phyloP scores from a whole-genome alignment of 2,797 vertebrate species.

The Loriculus beryllinus region DNA sequence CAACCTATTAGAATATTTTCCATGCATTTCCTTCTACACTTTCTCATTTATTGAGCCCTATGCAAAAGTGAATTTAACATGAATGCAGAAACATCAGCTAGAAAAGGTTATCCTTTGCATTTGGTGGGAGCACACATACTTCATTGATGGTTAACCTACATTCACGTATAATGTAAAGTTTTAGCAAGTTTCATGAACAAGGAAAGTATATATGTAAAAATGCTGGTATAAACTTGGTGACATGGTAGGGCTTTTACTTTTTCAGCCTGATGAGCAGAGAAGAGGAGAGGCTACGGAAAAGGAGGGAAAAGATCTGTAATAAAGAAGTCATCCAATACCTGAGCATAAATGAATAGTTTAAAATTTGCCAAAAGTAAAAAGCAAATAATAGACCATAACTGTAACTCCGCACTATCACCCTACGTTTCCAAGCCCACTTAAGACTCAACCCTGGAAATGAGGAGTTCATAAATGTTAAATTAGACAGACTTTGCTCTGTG shows the following conservation, averaged over 20 bases:
- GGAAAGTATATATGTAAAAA: neutral
- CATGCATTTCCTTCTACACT: neutral
- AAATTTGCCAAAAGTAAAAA: neutral
- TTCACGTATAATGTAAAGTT: neutral
- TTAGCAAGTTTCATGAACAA: neutral
- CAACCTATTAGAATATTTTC: neutral
- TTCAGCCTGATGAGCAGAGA: neutral
- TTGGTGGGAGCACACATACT: neutral
- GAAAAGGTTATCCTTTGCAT: neutral
- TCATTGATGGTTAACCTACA: neutral
- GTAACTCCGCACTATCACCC: neutral
- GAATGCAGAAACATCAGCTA: neutral
- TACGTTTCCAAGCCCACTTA: slow-evolving; percentile 11
- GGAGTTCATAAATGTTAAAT: slow-evolving; percentile 77
- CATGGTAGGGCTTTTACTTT: neutral
- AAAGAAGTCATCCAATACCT: neutral
- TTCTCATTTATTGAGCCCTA: neutral
- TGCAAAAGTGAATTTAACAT: neutral
- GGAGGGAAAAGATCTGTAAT: neutral
- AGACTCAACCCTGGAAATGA: slow-evolving; percentile 31
- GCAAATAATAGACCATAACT: neutral
- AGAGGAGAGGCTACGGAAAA: neutral
- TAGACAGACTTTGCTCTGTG: slow-evolving; percentile 70
- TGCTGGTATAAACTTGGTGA: neutral
- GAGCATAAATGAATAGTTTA: neutral